Evolutionary conservation across 2,797 vertebrate species (phyloP).

Genomic region (Lagocephalus sceleratus): DNA sequence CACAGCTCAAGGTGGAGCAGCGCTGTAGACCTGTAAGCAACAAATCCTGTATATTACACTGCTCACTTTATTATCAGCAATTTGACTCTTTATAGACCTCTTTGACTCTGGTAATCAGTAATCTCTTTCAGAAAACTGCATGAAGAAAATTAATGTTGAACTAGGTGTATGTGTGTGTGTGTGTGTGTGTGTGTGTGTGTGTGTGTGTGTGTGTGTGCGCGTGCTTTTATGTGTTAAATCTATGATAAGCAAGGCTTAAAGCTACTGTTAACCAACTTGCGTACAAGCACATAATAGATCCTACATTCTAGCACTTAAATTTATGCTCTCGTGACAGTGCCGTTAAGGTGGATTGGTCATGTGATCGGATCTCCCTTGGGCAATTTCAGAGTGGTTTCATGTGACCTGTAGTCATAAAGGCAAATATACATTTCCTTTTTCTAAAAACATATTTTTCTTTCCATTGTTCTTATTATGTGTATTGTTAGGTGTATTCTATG

Average conservation of each 20-base stretch:
- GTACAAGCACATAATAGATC: slow-evolving; percentile 16
- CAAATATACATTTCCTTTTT: not conserved
- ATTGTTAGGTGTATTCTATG: not conserved
- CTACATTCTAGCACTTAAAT: slow-evolving; percentile 12
- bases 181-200: no score
- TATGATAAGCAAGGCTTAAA: slow-evolving; percentile 31
- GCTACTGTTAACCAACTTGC: slow-evolving; percentile 15
- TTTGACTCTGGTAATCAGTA: slow-evolving; percentile 5
- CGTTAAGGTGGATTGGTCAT: not conserved
- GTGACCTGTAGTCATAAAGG: not conserved
- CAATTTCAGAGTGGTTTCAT: not conserved
- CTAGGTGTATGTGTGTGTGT: slow-evolving; percentile 10
- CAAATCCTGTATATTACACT: not conserved
- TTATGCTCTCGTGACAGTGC: slow-evolving; percentile 16
- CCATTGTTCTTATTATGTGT: not conserved
- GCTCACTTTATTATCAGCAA: not conserved
- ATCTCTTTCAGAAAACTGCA: not conserved
- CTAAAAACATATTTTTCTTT: no score
- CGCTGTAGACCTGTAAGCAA: slow-evolving; percentile 58
- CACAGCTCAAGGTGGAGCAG: slow-evolving; percentile 74
- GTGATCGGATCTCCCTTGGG: not conserved
- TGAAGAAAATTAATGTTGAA: slow-evolving; percentile 39
- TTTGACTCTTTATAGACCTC: not conserved
- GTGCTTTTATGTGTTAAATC: no score
- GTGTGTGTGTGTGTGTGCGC: no score